phyloP scores from a whole-genome alignment of 2,113 vertebrate genomes.

The Coracopsis vasa region DNA sequence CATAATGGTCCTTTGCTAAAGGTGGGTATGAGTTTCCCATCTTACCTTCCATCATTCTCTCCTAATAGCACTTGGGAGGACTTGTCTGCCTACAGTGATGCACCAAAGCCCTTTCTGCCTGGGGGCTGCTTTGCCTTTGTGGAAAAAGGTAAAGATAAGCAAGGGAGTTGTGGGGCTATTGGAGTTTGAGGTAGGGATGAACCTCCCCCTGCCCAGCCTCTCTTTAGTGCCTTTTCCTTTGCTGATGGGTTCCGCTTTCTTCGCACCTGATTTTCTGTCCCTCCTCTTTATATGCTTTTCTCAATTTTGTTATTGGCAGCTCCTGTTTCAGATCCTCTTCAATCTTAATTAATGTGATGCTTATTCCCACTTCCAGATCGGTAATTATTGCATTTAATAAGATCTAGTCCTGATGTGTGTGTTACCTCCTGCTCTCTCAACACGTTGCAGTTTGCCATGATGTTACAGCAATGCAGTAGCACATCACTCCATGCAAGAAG shows the following conservation, averaged over 20 bases:
- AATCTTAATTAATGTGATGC: constrained; percentile 34
- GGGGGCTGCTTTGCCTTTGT: background rate
- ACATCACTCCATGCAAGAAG: background rate
- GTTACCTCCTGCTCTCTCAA: background rate
- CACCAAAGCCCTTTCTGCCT: background rate
- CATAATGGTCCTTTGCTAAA: background rate
- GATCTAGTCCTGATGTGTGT: background rate
- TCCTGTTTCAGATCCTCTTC: constrained; percentile 14
- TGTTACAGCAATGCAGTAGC: background rate
- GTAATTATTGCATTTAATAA: constrained; percentile 36
- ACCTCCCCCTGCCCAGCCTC: background rate
- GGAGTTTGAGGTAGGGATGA: background rate
- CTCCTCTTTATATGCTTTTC: background rate
- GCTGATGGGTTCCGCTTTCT: background rate
- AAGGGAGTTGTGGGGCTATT: background rate
- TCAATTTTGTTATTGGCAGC: background rate
- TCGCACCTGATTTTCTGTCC: background rate
- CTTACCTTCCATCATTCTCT: background rate
- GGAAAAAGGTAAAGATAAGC: background rate
- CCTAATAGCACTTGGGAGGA: background rate
- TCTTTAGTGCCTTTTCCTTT: background rate
- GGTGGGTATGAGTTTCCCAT: background rate
- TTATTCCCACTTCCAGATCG: background rate
- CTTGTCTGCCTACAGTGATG: background rate
- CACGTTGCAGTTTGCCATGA: background rate